Evolutionary conservation across 2,888 invertebrate species (phyloP), one percentile per base, ranked within the genome.

Genomic region (Platycheirus rosarum): DNA sequence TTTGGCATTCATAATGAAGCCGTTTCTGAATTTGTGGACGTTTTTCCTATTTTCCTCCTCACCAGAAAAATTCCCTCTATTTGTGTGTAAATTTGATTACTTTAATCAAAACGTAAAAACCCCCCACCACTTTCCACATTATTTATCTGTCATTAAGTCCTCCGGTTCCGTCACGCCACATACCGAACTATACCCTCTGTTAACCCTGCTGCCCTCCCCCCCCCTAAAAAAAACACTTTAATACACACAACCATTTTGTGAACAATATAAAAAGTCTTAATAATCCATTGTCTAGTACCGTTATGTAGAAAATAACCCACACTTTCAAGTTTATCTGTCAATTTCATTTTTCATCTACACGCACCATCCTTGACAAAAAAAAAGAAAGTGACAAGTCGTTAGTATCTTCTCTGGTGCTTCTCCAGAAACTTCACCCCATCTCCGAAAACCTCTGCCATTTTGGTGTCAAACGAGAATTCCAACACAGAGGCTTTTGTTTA

Each of bases 321-420:
- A 49, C 55, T 57, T 14, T 37, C 18, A 57, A 35, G 14, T 37
- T 20, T 53, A 37, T 55, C 23, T 55, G 13, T 48, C 16, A 48
- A 65, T 49, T 77, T 65, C 40, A 71, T 77, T 71, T 57, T 77
- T 70, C 70, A 70, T 65, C 48, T 42, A 32, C 23, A 55, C 32
- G 26, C 32, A 42, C 40, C 35, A 53, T 13, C 37, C 37, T 40
- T 13, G 8, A 9, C 9, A 29, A 7, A 55, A 23, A 23, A 37
- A 53, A 53, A n/a, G 40, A 23, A 37, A 23, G 55, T 60, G 42
- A 42, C 26, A 60, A 60, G 42, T 60, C 42, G 60, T 13, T 42
- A 26, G 29, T 51, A 51, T 60, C 16, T 40, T 35, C 18, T 13
- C 13, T 11, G n/a, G n/a, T n/a, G n/a, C n/a, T 29, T 40, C 9